Evolutionary conservation across 2,888 invertebrate species (phyloP).

Genomic region (Cynaeus angustus): DNA sequence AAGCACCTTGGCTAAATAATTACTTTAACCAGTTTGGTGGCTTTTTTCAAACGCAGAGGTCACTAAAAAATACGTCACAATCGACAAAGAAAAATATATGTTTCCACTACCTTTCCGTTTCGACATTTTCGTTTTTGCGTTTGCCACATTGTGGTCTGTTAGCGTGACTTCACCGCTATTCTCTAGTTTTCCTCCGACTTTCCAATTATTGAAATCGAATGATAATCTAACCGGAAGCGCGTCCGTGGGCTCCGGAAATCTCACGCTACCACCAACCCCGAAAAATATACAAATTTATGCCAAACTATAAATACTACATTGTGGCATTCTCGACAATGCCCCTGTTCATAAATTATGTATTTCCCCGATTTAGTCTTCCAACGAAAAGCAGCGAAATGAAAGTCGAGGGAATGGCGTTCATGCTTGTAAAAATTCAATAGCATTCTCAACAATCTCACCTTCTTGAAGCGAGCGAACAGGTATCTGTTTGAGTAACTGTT

Average conservation of each 20-base stretch:
- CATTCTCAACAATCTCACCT: slow-evolving; percentile 48
- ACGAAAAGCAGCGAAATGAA: slow-evolving; percentile 28
- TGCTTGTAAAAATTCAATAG: slow-evolving; percentile 39
- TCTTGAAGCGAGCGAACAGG: slow-evolving; percentile 43
- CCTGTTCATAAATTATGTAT: slow-evolving; percentile 31
- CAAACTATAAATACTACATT: slow-evolving; percentile 11
- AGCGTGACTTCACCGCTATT: too few species aligned
- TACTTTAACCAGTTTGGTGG: slow-evolving; percentile 28
- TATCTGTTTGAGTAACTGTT: slow-evolving; percentile 52
- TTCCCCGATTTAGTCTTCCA: background rate
- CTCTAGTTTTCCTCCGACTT: slow-evolving; percentile 20
- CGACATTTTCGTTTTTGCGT: background rate
- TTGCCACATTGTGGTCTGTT: too few species aligned
- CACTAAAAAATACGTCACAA: slow-evolving; percentile 11
- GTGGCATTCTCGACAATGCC: slow-evolving; percentile 7
- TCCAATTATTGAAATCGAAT: slow-evolving; percentile 23
- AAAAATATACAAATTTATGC: slow-evolving; percentile 27
- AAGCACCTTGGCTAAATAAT: slow-evolving; percentile 36
- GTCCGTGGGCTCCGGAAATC: slow-evolving; percentile 17
- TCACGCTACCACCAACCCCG: slow-evolving; percentile 26
- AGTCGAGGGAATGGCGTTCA: slow-evolving; percentile 38
- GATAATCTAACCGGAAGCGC: slow-evolving; percentile 9
- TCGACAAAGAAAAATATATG: background rate
- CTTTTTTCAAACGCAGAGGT: slow-evolving; percentile 34
- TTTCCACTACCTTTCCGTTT: background rate